Percentiles rank a stretch among this genome's conserved stretches.
Evolutionary conservation across 2,888 invertebrate genomes (phyloP).

Genomic region (Leptinotarsa tumamoca): DNA sequence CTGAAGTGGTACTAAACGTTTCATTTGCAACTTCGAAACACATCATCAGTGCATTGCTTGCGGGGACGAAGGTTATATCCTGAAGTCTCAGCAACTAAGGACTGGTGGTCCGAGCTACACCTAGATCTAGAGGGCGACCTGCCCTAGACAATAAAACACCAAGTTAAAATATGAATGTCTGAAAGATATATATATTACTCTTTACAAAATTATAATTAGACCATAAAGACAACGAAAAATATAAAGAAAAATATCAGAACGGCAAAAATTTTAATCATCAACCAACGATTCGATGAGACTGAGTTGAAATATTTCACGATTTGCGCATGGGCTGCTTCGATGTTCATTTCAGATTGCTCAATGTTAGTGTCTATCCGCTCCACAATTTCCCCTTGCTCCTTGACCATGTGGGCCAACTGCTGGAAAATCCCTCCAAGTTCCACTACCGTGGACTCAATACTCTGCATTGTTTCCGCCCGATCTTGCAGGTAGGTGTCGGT

Average conservation of each 20-base stretch:
- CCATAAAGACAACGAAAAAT: constrained; percentile 97
- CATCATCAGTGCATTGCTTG: too few relatives aligned
- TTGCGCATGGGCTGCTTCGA: constrained; percentile 97
- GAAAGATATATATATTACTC: constrained; percentile 35
- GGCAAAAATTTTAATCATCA: constrained; percentile 99
- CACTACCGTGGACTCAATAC: constrained; percentile 98
- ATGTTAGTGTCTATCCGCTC: constrained; percentile 98
- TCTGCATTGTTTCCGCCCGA: constrained; percentile 98
- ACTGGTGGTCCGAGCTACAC: too few relatives aligned
- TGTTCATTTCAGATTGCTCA: constrained; percentile 94
- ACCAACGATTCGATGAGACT: constrained; percentile 96
- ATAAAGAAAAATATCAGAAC: constrained; percentile 99
- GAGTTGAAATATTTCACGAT: constrained; percentile 98
- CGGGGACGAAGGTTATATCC: too few relatives aligned
- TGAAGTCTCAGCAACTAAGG: too few relatives aligned
- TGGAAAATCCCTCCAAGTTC: constrained; percentile 99
- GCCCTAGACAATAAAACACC: background rate
- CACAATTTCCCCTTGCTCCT: constrained; percentile 98
- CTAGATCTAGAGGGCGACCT: too few relatives aligned
- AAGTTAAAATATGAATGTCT: constrained; percentile 25
- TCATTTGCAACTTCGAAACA: too few relatives aligned
- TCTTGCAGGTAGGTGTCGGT: constrained; percentile 91
- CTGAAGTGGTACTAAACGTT: too few relatives aligned
- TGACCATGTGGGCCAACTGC: constrained; percentile 96
- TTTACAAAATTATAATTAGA: constrained; percentile 63